Evolutionary conservation across 2,888 invertebrate genomes (phyloP).

Genomic region (Cheilosia pagana): DNA sequence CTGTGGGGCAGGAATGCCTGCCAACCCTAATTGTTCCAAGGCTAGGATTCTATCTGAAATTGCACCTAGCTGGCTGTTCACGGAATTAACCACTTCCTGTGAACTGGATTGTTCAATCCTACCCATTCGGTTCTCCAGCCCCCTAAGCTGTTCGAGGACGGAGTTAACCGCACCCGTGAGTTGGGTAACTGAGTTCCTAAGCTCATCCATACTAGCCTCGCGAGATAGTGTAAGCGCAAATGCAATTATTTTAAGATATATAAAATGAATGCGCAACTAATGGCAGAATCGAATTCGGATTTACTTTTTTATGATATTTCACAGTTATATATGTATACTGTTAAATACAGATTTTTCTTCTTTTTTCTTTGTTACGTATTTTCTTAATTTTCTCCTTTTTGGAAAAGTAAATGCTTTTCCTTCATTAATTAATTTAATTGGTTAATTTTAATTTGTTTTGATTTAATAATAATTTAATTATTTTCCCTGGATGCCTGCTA

Average conservation of each 20-base stretch:
- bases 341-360: too few relatives aligned
- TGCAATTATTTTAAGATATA: neutral
- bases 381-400: neutral
- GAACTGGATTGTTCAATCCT: slow-evolving; percentile 1
- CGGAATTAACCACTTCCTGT: neutral
- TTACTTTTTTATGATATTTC: neutral
- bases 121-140: slow-evolving; percentile 10
- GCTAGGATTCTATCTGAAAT: neutral
- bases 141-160: slow-evolving; percentile 39
- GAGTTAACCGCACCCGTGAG: slow-evolving; percentile 28
- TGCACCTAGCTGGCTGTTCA: neutral
- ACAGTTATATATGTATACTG: too few relatives aligned
- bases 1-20: neutral
- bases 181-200: slow-evolving; percentile 22
- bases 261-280: neutral
- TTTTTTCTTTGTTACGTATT: neutral
- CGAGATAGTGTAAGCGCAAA: neutral
- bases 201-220: neutral
- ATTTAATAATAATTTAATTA: neutral
- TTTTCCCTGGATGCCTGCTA: slow-evolving; percentile 17
- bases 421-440: neutral
- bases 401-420: neutral
- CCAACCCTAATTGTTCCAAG: neutral
- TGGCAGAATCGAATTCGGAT: slow-evolving; percentile 1
- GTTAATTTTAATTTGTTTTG: neutral